Percentiles rank a stretch among this genome's conserved stretches.
Evolutionary conservation across 2,888 invertebrate species (phyloP).

Genomic region (Branchipolynoe longqiensis): DNA sequence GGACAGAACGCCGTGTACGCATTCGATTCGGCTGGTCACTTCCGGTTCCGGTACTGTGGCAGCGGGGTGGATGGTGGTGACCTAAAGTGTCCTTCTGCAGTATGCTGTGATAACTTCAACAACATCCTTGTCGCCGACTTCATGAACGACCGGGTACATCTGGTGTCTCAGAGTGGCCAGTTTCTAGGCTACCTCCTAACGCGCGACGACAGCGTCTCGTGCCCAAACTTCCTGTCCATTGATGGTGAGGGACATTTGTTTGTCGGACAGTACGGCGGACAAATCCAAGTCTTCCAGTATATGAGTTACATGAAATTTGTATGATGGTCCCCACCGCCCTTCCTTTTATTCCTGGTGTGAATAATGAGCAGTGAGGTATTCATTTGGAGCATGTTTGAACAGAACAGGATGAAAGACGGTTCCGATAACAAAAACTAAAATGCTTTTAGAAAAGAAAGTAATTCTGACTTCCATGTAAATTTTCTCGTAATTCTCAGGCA

Average conservation of each 20-base stretch:
- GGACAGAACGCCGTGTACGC: conserved; percentile 31
- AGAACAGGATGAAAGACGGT: too few species aligned
- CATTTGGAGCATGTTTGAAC: too few species aligned
- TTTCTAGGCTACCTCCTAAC: conserved; percentile 64
- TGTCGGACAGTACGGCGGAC: conserved; percentile 66
- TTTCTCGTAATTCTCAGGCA: too few species aligned
- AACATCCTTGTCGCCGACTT: conserved; percentile 67
- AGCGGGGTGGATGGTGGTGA: conserved; percentile 15
- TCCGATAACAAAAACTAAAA: too few species aligned
- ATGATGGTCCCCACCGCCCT: conserved; percentile 14
- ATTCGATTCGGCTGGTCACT: conserved; percentile 34
- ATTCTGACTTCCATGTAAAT: too few species aligned
- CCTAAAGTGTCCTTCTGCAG: conserved; percentile 63
- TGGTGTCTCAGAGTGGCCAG: conserved; percentile 60
- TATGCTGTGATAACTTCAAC: conserved; percentile 64
- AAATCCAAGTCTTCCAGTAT: conserved; percentile 62
- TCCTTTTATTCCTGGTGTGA: too few species aligned
- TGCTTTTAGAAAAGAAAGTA: too few species aligned
- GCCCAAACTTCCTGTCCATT: conserved; percentile 62
- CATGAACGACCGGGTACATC: conserved; percentile 64
- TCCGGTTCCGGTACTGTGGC: conserved; percentile 12
- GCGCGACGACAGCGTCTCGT: conserved; percentile 60
- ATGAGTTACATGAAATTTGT: conserved; percentile 61
- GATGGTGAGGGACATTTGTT: conserved; percentile 63
- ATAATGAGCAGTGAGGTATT: too few species aligned